A percentile compares a stretch with the other conserved stretches of the same genome.
These are phyloP conservation scores for Polymixis flavicincta DNA, from an alignment of 2,888 invertebrate genomes.

Conservation along the genomic window DNA sequence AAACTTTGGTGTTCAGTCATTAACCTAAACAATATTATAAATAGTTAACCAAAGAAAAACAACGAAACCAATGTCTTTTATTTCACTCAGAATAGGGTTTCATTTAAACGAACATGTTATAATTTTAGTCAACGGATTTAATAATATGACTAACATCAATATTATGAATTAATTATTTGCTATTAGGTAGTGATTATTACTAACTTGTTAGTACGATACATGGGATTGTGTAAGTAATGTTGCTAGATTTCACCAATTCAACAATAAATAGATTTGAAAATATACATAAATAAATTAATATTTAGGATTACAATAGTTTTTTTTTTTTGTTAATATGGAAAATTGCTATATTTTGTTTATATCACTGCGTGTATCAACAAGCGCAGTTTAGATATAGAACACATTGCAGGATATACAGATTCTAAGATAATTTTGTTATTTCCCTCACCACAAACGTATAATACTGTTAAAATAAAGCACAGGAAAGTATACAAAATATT, in stretches of 20 bases:
- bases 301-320: slow-evolving; percentile 50
- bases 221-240: slow-evolving; percentile 48
- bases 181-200: slow-evolving; percentile 58
- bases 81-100: slow-evolving; percentile 70
- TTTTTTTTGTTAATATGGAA: slow-evolving; percentile 55
- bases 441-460: slow-evolving; percentile 62
- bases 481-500: slow-evolving; percentile 66
- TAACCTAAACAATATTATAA: slow-evolving; percentile 84
- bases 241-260: slow-evolving; percentile 56
- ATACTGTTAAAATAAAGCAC: slow-evolving; percentile 70
- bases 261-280: slow-evolving; percentile 50
- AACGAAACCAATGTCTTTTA: slow-evolving; percentile 86
- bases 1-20: slow-evolving; percentile 86
- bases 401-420: slow-evolving; percentile 54
- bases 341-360: slow-evolving; percentile 53
- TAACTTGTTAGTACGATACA: slow-evolving; percentile 59
- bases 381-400: slow-evolving; percentile 57
- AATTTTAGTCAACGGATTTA: slow-evolving; percentile 62
- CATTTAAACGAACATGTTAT: slow-evolving; percentile 60
- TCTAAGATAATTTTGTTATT: slow-evolving; percentile 60
- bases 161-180: slow-evolving; percentile 61
- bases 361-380: slow-evolving; percentile 69
- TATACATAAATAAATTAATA: slow-evolving; percentile 51
- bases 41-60: slow-evolving; percentile 84
- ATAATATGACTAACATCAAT: slow-evolving; percentile 63